Conservation (phyloP, 2,888 invertebrate species). For the Tineola bisselliella region DNA sequence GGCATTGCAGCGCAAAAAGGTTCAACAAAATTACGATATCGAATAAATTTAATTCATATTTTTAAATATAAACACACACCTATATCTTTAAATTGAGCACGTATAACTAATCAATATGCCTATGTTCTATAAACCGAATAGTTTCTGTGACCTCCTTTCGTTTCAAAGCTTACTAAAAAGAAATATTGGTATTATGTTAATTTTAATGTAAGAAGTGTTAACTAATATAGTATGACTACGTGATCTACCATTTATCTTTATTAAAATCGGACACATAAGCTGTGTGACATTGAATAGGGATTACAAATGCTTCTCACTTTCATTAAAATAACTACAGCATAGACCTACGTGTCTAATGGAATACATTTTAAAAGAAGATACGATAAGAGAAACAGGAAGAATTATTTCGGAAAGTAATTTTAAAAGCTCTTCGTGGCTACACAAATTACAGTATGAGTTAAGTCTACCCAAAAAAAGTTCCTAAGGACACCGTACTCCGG, state of each 20-base stretch:
- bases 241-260: slow-evolving; percentile 44
- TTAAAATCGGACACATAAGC: slow-evolving; percentile 34
- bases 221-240: slow-evolving; percentile 18
- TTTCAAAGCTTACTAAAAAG: not conserved
- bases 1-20: not conserved
- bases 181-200: slow-evolving; percentile 15
- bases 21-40: not conserved
- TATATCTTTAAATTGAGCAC: not conserved
- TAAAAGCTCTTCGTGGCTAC: not conserved
- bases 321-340: not conserved
- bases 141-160: slow-evolving; percentile 3
- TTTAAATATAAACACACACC: too few relatives aligned
- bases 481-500: slow-evolving; percentile 25
- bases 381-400: not conserved
- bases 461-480: not conserved
- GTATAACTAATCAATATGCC: not conserved
- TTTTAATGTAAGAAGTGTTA: slow-evolving; percentile 4
- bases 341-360: slow-evolving; percentile 18
- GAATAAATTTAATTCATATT: not conserved
- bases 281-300: slow-evolving; percentile 29
- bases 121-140: not conserved
- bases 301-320: slow-evolving; percentile 21
- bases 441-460: not conserved
- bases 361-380: not conserved
- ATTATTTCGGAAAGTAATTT: not conserved